A percentile compares a stretch with the other conserved stretches of the same genome.
Evolutionary conservation across 2,888 invertebrate genomes (phyloP).

Genomic region (Octonoba sinensis): DNA sequence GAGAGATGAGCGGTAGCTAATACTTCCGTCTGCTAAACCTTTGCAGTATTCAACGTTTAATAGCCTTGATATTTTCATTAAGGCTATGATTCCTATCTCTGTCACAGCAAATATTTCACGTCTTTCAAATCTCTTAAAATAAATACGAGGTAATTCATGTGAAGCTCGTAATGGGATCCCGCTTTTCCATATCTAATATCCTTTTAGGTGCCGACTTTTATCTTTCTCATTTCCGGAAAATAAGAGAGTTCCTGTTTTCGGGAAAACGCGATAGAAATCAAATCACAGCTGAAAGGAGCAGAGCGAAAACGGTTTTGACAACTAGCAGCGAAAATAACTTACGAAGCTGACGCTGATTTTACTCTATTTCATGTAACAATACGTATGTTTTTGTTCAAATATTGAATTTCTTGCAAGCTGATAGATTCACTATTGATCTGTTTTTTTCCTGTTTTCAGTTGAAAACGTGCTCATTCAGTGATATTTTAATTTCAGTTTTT

Average conservation of each 20-base stretch:
- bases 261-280: slow-evolving; percentile 56
- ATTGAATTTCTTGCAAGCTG: neutral
- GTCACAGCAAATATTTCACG: neutral
- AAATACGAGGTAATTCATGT: neutral
- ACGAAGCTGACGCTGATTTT: slow-evolving; percentile 24
- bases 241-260: slow-evolving; percentile 46
- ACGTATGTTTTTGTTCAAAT: neutral
- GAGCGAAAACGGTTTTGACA: slow-evolving; percentile 29
- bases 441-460: too few species aligned
- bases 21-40: too few species aligned
- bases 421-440: neutral
- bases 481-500: too few species aligned
- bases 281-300: slow-evolving; percentile 44
- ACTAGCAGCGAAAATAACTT: slow-evolving; percentile 31
- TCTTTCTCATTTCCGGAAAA: slow-evolving; percentile 52
- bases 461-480: too few species aligned
- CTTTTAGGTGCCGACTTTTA: slow-evolving; percentile 34
- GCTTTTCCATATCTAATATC: slow-evolving; percentile 34
- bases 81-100: neutral
- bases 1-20: too few species aligned
- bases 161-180: neutral
- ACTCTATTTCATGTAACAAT: neutral
- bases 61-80: too few species aligned
- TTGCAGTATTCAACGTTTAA: too few species aligned
- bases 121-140: neutral